Evolutionary conservation across 2,888 invertebrate species (phyloP), one percentile per base, ranked within the genome.

Genomic region (Rhamnusium bicolor): DNA sequence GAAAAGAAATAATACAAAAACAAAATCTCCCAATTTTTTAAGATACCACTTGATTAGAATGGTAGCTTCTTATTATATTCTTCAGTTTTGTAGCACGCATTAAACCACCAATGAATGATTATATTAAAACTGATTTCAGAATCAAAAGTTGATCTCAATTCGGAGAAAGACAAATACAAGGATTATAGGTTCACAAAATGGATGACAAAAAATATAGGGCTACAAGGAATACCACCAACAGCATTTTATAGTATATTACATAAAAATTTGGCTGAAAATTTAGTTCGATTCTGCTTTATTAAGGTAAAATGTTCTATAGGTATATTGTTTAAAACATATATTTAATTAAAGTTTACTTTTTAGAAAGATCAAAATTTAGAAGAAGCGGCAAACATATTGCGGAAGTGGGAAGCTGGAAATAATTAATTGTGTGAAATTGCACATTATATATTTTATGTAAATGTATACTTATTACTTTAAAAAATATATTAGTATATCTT

Each of bases 151-250:
- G 92, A 94, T 85, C 88, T 96, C 7, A 90, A 90, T 0, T 86
- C 91, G 0, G 96, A 96, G 86, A 89, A 85, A 0, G 96, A 96
- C 84, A 90, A 91, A 79, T 91, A 93, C 82, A 93, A 92, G 74
- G 99, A 99, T 89, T 98, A 96, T 87, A 92, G 92, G 79, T 99
- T 99, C 88, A 97, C 97, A 0, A 96, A 98, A 88, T 99, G 98
- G 95, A 94, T 99, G 91, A 95, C 95, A 0, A 96, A 95, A 85
- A 95, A 97, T 84, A 93, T 96, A 81, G 97, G 98, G 53, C 89
- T 99, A 16, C 95, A 98, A 80, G 94, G 96, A 8, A 99, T 99
- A 78, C 99, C 99, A 1, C 96, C 97, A 0, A 94, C 95, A 54
- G 98, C 97, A 0, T 99, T 99, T 89, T 99, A 98, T 88, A 93